Conservation (phyloP, 2,888 invertebrate genomes). For the Malthinus flaveolus region DNA sequence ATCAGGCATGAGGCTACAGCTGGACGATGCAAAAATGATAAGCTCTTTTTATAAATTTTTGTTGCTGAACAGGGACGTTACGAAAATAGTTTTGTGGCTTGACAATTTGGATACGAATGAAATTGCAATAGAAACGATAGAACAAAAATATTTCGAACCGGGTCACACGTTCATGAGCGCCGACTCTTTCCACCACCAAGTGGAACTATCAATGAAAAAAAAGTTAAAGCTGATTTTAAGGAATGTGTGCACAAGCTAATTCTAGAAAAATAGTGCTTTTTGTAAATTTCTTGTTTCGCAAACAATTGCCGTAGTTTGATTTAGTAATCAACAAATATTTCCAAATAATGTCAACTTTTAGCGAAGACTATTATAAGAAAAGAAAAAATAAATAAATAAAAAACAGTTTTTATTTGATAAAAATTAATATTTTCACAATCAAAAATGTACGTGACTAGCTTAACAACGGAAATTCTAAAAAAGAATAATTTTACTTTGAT, state of each 20-base stretch:
- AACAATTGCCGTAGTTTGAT: background rate
- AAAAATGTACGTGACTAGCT: background rate
- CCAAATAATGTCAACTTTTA: too few relatives aligned
- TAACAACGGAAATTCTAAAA: background rate
- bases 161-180: constrained; percentile 15
- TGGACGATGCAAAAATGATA: too few relatives aligned
- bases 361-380: background rate
- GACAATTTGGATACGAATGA: background rate
- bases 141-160: constrained; percentile 14
- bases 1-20: too few relatives aligned
- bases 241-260: too few relatives aligned
- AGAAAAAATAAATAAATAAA: background rate
- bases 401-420: too few relatives aligned
- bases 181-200: constrained; percentile 16
- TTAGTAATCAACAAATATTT: too few relatives aligned
- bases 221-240: too few relatives aligned
- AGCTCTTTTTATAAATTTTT: constrained; percentile 4
- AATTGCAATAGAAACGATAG: background rate
- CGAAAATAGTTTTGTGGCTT: background rate
- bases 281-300: background rate
- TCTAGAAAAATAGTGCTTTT: too few relatives aligned
- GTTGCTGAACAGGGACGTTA: background rate
- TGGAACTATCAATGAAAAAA: constrained; percentile 14
- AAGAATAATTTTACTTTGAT: constrained; percentile 7
- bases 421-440: background rate